Evolutionary conservation across 2,797 vertebrate genomes (phyloP), one percentile per base, ranked within the genome.

Genomic region (Oreortyx pictus): DNA sequence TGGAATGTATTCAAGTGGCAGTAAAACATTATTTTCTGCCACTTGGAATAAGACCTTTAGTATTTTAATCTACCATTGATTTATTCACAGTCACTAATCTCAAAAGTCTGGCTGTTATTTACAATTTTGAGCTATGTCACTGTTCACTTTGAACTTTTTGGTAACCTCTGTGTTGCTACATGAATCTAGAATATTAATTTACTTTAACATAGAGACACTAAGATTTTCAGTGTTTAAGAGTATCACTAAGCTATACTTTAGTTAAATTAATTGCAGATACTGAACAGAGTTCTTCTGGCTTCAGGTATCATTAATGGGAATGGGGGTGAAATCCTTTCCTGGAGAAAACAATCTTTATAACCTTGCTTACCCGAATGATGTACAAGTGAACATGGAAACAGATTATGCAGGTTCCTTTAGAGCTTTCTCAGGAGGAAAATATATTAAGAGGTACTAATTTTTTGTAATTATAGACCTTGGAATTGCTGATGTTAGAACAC

Each of bases 51-150:
- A 73, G 61, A 86, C 18, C 9, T 84, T 33, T 71, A 33, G n/a
- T 84, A 65, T 88, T 73, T 92, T 94, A 68, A 43, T 65, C 18
- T 79, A 71, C 6, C n/a, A 83, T 37, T 87, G 75, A 64, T 87
- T 82, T 92, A 83, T 88, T 86, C 68, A 66, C 13, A 92, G 39
- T 77, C 52, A 76, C 56, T 83, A 50, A 75, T 94, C 61, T 91
- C 41, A 61, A 25, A 95, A 92, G n/a, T 80, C 27, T 27, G 57
- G 29, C 22, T 90, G 83, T 59, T 88, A 81, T 84, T 91, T 94
- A 79, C 31, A 62, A 13, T 70, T 73, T 86, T 49, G 67, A 82
- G 37, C 18, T 80, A 71, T 37, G 27, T 67, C 50, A 39, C 29
- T 43, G 7, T 75, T 91, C n/a, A 50, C 37, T 82, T 74, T 56